Base-by-base conservation (phyloP, 2,888 invertebrate species). In the Netelia inedita region DNA sequence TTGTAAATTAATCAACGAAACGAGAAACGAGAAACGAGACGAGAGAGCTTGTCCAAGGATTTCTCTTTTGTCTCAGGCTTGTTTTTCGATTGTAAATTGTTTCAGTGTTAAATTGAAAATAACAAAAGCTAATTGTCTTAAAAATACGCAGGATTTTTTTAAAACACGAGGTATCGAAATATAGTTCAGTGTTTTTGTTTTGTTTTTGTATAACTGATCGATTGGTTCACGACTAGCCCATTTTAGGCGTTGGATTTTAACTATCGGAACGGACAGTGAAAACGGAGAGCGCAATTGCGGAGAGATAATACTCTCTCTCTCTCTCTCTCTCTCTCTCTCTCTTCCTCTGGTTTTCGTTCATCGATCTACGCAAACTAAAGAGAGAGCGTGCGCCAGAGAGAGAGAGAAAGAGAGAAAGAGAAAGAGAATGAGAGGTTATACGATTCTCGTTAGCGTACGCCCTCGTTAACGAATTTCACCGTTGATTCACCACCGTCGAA, bases 371-470 rank as follows among this genome's bases (percentile, higher is more conserved):
- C 28, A 28, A 28, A 3, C 28, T 2, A 28, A 5, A 28, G 5
- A 28, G 28, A 0, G 28, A 3, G 28, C 28, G 28, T 11, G 46
- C 57, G 73, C 53, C 55, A 46, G 69, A 46, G 69, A 28, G 28
- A 28, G 5, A 28, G 23, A 23, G 23, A 23, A 23, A 23, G 28
- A 2, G 28, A 28, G 5, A n/a, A n/a, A 28, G 23, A 23, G 23
- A 23, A 23, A 23, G 28, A 2, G 28, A 28, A n/a, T n/a, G 5
- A 28, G 28, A 28, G 28, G 28, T 28, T 28, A 28, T 28, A 28
- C 28, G 28, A 63, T 76, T 76, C 73, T 82, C 73, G 82, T 82
- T 78, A 73, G 11, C 79, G 41, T 14, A 16, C 28, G 28, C 41
- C 23, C n/a, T 28, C 43, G 61, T 69, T 53, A 41, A 21, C 82